phyloP scores from a whole-genome alignment of 2,797 vertebrate genomes.

The Protosalanx chinensis region DNA sequence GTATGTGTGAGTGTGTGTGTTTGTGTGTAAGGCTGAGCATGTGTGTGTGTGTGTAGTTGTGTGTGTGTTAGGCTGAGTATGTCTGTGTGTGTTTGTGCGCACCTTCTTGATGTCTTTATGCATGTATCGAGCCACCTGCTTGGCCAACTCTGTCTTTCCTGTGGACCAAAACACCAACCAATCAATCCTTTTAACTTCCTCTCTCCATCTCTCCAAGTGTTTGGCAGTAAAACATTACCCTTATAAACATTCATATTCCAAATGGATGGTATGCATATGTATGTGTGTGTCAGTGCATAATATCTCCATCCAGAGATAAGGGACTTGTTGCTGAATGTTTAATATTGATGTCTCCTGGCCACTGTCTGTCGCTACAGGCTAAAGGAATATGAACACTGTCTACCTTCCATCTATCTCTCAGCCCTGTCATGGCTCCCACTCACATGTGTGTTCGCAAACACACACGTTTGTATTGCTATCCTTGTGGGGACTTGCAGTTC shows the following conservation, averaged over 20 bases:
- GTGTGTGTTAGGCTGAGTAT: not conserved
- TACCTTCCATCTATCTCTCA: constrained; percentile 74
- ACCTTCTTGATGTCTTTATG: constrained; percentile 83
- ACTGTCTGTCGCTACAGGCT: constrained; percentile 72
- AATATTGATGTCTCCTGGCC: constrained; percentile 79
- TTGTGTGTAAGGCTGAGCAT: too few relatives aligned
- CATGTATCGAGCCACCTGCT: constrained; percentile 94
- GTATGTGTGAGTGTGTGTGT: too few relatives aligned
- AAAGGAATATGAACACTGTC: constrained; percentile 71
- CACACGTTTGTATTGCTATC: not conserved
- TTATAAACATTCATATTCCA: constrained; percentile 79
- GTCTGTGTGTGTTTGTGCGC: not conserved
- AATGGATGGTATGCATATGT: constrained; percentile 68
- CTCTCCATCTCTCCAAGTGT: constrained; percentile 46
- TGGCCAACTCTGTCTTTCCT: constrained; percentile 97
- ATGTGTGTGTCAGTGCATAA: constrained; percentile 35
- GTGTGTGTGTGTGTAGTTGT: not conserved
- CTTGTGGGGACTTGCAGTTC: too few relatives aligned
- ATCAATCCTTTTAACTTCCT: constrained; percentile 52
- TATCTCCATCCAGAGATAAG: not conserved
- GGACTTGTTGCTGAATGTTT: constrained; percentile 70
- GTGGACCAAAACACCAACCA: constrained; percentile 24
- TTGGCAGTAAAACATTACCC: constrained; percentile 75
- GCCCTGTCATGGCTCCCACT: constrained; percentile 54
- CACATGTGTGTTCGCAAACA: constrained; percentile 17